Evolutionary conservation across 2,888 invertebrate genomes (phyloP), one percentile per base, ranked within the genome.

Genomic region (Drosophila dives): DNA sequence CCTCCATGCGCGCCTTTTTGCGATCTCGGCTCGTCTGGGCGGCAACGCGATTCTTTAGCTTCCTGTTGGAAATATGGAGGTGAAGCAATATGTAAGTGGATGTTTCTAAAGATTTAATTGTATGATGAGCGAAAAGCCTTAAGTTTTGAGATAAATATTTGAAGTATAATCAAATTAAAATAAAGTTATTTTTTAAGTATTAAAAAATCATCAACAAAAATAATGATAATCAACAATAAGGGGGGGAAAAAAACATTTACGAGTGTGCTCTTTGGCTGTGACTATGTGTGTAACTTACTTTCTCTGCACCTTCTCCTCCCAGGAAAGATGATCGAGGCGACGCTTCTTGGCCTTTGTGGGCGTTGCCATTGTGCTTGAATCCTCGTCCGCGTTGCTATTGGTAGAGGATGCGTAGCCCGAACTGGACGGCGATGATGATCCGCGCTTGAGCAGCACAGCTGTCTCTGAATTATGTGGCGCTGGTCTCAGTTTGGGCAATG

Each of bases 1-100:
- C 97, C 80, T 97, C 96, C 95, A 99, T 96, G 91, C 96, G 96
- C 0, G 97, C 97, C 93, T 99, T 99, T 92, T 99, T 99, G 51
- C 98, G 95, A 93, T 99, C 99, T 63, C 99, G 95, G 0, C 99
- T 99, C 55, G 98, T 98, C 93, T 99, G 99, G 3, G 99, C 99
- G 38, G 99, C 99, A 33, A 99, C 98, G 80, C 99, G 95, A 92
- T 99, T 99, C 93, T 99, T 99, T 86, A 99, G 92, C 94, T 99
- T 99, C 92, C 99, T 98, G 15, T 7, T 7, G 23, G 33, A 1
- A 17, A 63, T 12, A 17, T 2, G 45, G 20, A 23, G 8, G 12
- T 12, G 45, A 23, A 45, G 8, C 20, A 23, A 45, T 23, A 23
- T 45, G 45, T 45, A 45, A 45, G 45, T 15, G 15, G 45, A 15